Percentiles rank a stretch among this genome's conserved stretches.
Evolutionary conservation across 2,888 invertebrate species (phyloP).

Genomic region (Drosophila nr. medialis): DNA sequence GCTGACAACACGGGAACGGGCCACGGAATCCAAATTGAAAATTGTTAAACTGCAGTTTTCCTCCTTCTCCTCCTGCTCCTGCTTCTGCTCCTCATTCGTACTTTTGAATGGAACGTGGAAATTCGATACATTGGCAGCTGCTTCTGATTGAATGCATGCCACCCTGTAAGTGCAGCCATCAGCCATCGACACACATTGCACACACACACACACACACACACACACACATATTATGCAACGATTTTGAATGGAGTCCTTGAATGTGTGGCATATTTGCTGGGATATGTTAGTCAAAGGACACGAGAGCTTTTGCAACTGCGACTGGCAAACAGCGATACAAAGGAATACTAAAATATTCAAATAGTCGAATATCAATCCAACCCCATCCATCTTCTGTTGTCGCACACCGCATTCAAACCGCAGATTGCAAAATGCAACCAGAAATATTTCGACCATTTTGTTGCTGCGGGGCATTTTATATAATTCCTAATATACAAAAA

Average conservation of each 20-base stretch:
- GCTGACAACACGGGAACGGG: constrained; percentile 20
- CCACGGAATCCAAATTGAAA: constrained; percentile 60
- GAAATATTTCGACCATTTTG: constrained; percentile 15
- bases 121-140: constrained; percentile 62
- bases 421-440: constrained; percentile 9
- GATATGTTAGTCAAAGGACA: constrained; percentile 14
- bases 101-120: constrained; percentile 61
- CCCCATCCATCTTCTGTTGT: neutral
- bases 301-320: constrained; percentile 28
- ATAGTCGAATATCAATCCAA: constrained; percentile 4
- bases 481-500: neutral
- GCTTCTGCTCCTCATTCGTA: constrained; percentile 2
- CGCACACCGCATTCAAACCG: neutral
- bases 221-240: constrained; percentile 34
- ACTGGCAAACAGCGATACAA: constrained; percentile 23
- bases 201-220: neutral
- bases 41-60: constrained; percentile 48
- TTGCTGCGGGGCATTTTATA: constrained; percentile 4
- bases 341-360: constrained; percentile 7
- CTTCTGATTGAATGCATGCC: constrained; percentile 48
- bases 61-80: neutral
- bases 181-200: constrained; percentile 5
- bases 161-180: constrained; percentile 35
- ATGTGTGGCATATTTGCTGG: constrained; percentile 6
- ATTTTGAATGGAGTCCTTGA: constrained; percentile 26